Evolutionary conservation across 2,888 invertebrate genomes (phyloP).

Genomic region (Orthosia cruda): DNA sequence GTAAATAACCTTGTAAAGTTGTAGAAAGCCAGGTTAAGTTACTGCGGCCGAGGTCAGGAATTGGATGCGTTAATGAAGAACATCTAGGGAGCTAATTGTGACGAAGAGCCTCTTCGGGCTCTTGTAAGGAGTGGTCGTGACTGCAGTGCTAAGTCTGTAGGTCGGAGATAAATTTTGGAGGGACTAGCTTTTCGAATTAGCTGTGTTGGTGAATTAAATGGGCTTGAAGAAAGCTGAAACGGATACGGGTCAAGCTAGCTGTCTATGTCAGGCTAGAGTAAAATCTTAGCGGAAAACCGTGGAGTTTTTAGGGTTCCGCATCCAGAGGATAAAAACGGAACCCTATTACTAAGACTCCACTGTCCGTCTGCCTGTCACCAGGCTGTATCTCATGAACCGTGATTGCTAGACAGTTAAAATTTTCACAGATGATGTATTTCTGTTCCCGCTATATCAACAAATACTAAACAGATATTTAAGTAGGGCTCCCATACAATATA

Average conservation of each 20-base stretch:
- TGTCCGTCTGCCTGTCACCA: no score
- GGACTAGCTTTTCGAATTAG: conserved; percentile 40
- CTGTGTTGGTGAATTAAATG: conserved; percentile 9
- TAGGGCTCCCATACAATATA: no score
- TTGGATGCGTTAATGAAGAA: conserved; percentile 66
- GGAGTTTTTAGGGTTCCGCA: no score
- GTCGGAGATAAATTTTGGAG: conserved; percentile 33
- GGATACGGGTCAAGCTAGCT: conserved; percentile 14
- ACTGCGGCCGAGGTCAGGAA: conserved; percentile 50
- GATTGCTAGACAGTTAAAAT: no score
- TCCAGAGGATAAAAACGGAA: no score
- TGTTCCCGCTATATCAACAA: no score
- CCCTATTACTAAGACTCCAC: no score
- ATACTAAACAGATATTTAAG: no score
- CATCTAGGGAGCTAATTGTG: conserved; percentile 62
- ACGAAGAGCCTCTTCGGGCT: conserved; percentile 23
- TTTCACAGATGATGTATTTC: no score
- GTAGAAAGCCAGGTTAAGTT: conserved; percentile 61
- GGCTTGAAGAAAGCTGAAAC: conserved; percentile 11
- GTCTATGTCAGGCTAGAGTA: not conserved
- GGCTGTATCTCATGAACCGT: no score
- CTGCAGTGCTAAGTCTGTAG: conserved; percentile 24
- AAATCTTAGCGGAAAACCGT: not conserved
- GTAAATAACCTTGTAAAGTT: conserved; percentile 60
- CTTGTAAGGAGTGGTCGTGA: conserved; percentile 34